These are phyloP conservation scores for Seira sanloemensis DNA, from an alignment of 2,888 invertebrate species.

Conservation along the genomic window DNA sequence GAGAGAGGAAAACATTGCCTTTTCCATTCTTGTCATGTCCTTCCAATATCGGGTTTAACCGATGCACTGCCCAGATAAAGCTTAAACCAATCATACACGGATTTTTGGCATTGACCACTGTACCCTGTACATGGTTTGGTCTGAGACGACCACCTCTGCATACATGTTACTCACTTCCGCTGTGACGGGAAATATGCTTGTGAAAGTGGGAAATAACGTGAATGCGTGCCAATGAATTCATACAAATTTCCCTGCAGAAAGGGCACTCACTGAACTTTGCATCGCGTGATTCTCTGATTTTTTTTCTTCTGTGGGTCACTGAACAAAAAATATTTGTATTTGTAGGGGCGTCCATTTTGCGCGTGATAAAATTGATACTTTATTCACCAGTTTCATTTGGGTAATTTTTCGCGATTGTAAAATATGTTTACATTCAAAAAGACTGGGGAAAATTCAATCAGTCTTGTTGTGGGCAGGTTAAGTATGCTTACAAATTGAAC, in stretches of 20 bases:
- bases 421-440: too few species aligned
- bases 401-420: neutral
- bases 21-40: too few species aligned
- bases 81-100: too few species aligned
- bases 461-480: too few species aligned
- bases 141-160: neutral
- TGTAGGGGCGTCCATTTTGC: too few species aligned
- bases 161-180: neutral
- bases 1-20: too few species aligned
- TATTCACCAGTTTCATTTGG: neutral
- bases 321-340: neutral
- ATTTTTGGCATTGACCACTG: neutral
- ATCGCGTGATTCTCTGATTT: neutral
- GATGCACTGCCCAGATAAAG: too few species aligned
- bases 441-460: too few species aligned
- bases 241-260: neutral
- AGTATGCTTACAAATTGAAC: too few species aligned
- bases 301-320: neutral
- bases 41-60: too few species aligned
- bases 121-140: neutral
- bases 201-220: neutral
- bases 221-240: neutral
- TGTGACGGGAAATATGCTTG: neutral
- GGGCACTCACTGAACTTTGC: neutral
- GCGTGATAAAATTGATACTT: neutral